Evolutionary conservation across 2,797 vertebrate species (phyloP).

Genomic region (Pipistrellus pipistrellus): DNA sequence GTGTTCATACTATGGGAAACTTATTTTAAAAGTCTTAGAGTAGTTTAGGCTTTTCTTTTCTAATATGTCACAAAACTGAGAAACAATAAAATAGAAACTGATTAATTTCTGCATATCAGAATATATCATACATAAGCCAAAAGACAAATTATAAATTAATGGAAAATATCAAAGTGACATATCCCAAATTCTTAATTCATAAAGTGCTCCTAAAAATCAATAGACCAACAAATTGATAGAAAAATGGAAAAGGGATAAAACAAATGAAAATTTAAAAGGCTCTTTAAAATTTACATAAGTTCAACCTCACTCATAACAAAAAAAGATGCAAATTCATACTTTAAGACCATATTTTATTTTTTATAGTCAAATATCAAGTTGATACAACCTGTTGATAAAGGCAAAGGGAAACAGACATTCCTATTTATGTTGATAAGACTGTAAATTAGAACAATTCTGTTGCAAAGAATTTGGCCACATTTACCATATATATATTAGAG

Average conservation of each 20-base stretch:
- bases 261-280: background rate
- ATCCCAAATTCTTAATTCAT: conserved; percentile 7
- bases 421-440: background rate
- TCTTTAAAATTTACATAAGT: background rate
- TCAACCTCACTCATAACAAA: background rate
- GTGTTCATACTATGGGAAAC: background rate
- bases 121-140: background rate
- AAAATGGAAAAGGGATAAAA: background rate
- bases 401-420: background rate
- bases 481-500: background rate
- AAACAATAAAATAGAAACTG: background rate
- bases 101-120: background rate
- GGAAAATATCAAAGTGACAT: background rate
- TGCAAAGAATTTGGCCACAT: background rate
- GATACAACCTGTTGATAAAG: background rate
- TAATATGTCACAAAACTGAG: conserved; percentile 2
- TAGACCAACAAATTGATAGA: background rate
- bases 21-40: background rate
- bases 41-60: background rate
- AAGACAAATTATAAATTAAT: background rate
- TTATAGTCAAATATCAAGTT: conserved; percentile 3
- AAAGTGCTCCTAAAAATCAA: background rate
- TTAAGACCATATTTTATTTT: background rate
- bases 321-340: background rate
- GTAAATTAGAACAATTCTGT: background rate